Percentiles rank a stretch among this genome's conserved stretches.
These are phyloP conservation scores for Callimorpha dominula DNA, from an alignment of 2,888 invertebrate species.

Conservation along the genomic window DNA sequence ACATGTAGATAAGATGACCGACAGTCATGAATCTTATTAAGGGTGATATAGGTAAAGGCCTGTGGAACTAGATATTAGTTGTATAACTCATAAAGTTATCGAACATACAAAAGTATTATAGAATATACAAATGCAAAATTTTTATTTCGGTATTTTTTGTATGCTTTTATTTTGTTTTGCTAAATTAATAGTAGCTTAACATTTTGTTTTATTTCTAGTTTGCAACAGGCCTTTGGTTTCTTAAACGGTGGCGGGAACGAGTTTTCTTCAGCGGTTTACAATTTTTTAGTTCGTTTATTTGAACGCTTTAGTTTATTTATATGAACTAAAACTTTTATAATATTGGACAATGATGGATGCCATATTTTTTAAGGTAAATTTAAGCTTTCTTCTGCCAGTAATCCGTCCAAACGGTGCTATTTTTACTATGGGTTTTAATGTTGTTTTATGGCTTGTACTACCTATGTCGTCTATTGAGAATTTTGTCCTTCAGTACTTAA, in stretches of 20 bases:
- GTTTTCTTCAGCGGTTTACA: conserved; percentile 47
- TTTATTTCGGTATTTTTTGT: neutral
- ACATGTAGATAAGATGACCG: conserved; percentile 40
- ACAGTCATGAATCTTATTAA: conserved; percentile 41
- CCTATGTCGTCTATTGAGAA: conserved; percentile 36
- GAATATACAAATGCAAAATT: neutral
- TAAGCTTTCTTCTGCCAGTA: conserved; percentile 61
- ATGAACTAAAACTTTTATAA: conserved; percentile 32
- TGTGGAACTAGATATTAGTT: conserved; percentile 40
- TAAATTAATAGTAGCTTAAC: neutral
- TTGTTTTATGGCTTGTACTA: conserved; percentile 53
- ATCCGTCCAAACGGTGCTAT: conserved; percentile 82
- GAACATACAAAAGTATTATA: neutral
- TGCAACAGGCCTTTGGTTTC: conserved; percentile 52
- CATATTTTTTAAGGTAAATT: conserved; percentile 76
- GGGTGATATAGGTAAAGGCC: conserved; percentile 49
- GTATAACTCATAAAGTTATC: neutral
- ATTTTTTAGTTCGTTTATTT: conserved; percentile 30
- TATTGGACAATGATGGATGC: conserved; percentile 69
- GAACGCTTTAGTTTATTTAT: conserved; percentile 12
- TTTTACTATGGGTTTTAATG: conserved; percentile 58
- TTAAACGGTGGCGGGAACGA: conserved; percentile 71
- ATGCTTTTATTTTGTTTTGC: neutral
- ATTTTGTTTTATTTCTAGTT: conserved; percentile 28
- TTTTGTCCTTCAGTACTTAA: conserved; percentile 1